Evolutionary conservation across 2,113 vertebrate species (phyloP).

Genomic region (Promerops cafer): DNA sequence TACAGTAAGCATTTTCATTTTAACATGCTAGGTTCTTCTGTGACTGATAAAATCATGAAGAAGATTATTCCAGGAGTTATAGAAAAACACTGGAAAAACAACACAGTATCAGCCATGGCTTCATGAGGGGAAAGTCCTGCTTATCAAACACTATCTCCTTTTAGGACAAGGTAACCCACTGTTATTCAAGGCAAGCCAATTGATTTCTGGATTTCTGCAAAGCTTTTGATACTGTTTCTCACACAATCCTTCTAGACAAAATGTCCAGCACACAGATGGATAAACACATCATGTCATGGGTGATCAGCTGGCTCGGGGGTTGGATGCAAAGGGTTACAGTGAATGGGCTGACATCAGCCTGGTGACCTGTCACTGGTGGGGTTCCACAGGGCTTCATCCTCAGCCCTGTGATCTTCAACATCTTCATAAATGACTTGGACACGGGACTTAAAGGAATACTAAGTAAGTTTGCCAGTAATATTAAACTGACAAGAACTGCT

Average conservation of each 20-base stretch:
- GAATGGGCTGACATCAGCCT: background rate
- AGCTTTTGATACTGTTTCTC: background rate
- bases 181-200: background rate
- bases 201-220: background rate
- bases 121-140: background rate
- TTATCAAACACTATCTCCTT: background rate
- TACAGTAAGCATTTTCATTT: background rate
- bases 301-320: background rate
- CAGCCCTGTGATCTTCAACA: background rate
- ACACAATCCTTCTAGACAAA: background rate
- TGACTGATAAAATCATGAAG: background rate
- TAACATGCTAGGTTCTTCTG: background rate
- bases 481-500: background rate
- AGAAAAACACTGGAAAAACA: background rate
- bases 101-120: rapidly evolving
- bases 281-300: background rate
- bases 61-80: background rate
- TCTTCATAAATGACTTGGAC: background rate
- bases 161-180: no score
- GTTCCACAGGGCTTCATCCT: background rate
- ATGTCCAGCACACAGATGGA: no score
- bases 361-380: no score
- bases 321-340: background rate
- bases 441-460: background rate
- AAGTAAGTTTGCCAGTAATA: background rate